Conservation (phyloP, 2,113 vertebrate genomes). For the Podiceps cristatus region DNA sequence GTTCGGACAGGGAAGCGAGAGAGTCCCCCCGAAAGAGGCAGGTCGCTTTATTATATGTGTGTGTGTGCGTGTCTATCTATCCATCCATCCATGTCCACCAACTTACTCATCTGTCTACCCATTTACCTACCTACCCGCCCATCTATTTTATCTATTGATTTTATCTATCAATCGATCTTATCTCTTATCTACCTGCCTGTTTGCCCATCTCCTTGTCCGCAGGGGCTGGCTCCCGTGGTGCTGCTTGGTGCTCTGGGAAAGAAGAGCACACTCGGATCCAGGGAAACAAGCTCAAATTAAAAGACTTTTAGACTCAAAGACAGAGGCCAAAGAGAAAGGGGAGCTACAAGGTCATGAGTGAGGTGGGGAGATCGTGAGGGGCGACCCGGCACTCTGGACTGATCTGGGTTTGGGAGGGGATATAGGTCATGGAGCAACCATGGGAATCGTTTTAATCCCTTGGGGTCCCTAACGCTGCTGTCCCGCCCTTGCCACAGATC, state of each 20-base stretch:
- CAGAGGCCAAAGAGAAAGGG: not conserved
- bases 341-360: not conserved
- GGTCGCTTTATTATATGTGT: not conserved
- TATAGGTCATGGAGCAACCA: not conserved
- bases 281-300: not conserved
- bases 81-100: too few relatives aligned
- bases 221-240: not conserved
- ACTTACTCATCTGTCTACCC: too few relatives aligned
- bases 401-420: not conserved
- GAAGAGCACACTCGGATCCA: not conserved
- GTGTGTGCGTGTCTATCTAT: too few relatives aligned
- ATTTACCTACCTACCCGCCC: too few relatives aligned
- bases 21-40: not conserved
- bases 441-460: not conserved
- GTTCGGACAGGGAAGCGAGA: not conserved
- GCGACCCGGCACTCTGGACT: fast-evolving
- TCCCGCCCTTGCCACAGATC: not conserved
- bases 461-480: not conserved
- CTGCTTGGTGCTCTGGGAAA: fast-evolving
- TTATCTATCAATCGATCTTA: too few relatives aligned
- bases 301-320: not conserved
- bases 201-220: too few relatives aligned
- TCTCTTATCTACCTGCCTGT: not conserved
- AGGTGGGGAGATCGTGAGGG: not conserved
- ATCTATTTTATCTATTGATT: not conserved